phyloP scores from a whole-genome alignment of 2,113 vertebrate genomes.

The Mystacornis crossleyi region DNA sequence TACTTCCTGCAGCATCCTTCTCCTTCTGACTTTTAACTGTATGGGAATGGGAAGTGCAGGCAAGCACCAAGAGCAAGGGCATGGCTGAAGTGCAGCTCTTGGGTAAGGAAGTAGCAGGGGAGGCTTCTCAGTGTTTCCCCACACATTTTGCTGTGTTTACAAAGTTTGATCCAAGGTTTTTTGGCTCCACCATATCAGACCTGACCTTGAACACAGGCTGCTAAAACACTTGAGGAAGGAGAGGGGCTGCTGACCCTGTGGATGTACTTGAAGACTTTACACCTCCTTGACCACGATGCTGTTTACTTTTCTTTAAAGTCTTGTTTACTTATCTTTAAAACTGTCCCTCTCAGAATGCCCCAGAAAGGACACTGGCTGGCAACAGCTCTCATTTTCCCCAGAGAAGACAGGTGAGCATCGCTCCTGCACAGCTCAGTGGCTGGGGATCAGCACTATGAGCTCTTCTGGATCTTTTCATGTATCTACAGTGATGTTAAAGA shows the following conservation, averaged over 20 bases:
- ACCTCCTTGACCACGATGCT: accelerated
- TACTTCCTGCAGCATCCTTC: background rate
- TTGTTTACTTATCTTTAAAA: background rate
- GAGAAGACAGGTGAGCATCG: background rate
- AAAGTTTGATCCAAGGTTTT: background rate
- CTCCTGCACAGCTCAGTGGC: background rate
- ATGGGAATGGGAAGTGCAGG: background rate
- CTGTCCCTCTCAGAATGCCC: background rate
- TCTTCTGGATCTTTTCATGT: background rate
- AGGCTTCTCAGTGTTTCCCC: background rate
- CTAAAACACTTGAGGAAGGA: background rate
- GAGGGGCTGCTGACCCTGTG: background rate
- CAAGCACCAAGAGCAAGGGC: background rate
- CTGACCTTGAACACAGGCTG: background rate
- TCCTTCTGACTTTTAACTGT: background rate
- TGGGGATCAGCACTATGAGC: background rate
- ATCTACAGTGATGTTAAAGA: background rate
- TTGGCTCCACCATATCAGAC: background rate
- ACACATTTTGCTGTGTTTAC: background rate
- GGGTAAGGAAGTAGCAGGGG: background rate
- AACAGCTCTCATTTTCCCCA: background rate
- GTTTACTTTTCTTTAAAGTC: background rate
- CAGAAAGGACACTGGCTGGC: accelerated
- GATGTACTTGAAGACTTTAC: background rate
- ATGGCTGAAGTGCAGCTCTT: background rate